A percentile compares a stretch with the other conserved stretches of the same genome.
phyloP scores from a whole-genome alignment of 2,113 vertebrate species.

The Alexandromys fortis region DNA sequence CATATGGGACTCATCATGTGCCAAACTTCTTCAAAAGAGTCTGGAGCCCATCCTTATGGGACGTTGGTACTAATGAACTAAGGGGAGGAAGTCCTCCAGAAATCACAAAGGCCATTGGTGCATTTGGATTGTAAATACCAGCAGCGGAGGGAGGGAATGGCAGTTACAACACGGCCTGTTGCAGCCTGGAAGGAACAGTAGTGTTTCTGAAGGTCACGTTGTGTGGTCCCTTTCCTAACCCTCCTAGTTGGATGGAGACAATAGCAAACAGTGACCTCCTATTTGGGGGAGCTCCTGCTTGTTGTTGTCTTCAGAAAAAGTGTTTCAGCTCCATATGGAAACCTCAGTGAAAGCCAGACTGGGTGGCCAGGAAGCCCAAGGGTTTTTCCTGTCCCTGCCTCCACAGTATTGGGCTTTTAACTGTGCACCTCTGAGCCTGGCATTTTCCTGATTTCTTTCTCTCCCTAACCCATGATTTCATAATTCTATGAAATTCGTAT shows the following conservation, averaged over 20 bases:
- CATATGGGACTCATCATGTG: neutral
- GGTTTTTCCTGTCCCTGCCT: neutral
- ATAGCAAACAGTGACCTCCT: neutral
- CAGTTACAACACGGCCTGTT: neutral
- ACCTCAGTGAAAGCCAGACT: neutral
- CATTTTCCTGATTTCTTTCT: too few relatives aligned
- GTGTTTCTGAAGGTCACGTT: slow-evolving; percentile 28
- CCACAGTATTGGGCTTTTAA: neutral
- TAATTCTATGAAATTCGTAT: neutral
- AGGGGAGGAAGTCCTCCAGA: neutral
- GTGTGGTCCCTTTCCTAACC: neutral
- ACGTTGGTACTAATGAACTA: slow-evolving; percentile 59
- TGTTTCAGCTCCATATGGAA: neutral
- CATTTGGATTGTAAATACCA: slow-evolving; percentile 33
- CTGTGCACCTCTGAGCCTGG: neutral
- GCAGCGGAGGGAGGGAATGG: neutral
- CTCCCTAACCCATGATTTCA: neutral
- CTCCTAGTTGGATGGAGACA: neutral
- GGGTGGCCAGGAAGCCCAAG: neutral
- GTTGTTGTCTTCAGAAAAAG: neutral
- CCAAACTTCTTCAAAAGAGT: slow-evolving; percentile 55
- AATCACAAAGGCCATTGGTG: slow-evolving; percentile 30
- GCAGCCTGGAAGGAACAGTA: neutral
- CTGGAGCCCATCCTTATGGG: slow-evolving; percentile 43
- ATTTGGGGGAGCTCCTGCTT: neutral